Conservation (phyloP, 2,797 vertebrate genomes). For the Chloroceryle inda region DNA sequence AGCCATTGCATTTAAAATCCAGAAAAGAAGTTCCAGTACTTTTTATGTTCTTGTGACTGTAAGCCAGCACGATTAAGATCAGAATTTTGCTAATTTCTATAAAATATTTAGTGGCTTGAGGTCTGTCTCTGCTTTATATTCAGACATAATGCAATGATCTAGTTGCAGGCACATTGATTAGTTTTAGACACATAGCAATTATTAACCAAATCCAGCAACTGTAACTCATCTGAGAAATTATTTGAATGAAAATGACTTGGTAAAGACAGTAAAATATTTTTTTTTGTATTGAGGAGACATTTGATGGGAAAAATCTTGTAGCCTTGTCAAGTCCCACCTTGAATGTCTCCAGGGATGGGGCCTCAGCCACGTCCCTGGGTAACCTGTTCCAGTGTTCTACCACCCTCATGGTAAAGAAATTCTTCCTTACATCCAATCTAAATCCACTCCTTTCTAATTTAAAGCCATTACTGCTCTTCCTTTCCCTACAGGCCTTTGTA, state of each 20-base stretch:
- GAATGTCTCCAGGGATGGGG: no score
- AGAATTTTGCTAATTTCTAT: not conserved
- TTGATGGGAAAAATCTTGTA: not conserved
- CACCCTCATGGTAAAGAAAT: no score
- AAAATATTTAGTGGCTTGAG: not conserved
- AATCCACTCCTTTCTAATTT: no score
- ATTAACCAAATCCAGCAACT: not conserved
- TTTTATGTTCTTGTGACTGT: not conserved
- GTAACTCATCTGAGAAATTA: not conserved
- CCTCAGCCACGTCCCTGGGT: no score
- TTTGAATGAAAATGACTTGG: not conserved
- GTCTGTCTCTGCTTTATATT: not conserved
- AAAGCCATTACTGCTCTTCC: no score
- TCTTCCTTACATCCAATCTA: no score
- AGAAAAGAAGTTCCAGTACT: not conserved
- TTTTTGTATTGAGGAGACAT: not conserved
- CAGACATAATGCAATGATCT: accelerated
- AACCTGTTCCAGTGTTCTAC: no score
- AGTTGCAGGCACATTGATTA: not conserved
- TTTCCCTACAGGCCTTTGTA: no score
- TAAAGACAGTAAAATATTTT: not conserved
- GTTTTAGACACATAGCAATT: not conserved
- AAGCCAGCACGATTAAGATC: not conserved
- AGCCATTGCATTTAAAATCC: not conserved
- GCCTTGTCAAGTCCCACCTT: no score